Percentiles rank a stretch among this genome's conserved stretches.
phyloP scores from a whole-genome alignment of 2,888 invertebrate genomes.

The Trachelus iudaicus region DNA sequence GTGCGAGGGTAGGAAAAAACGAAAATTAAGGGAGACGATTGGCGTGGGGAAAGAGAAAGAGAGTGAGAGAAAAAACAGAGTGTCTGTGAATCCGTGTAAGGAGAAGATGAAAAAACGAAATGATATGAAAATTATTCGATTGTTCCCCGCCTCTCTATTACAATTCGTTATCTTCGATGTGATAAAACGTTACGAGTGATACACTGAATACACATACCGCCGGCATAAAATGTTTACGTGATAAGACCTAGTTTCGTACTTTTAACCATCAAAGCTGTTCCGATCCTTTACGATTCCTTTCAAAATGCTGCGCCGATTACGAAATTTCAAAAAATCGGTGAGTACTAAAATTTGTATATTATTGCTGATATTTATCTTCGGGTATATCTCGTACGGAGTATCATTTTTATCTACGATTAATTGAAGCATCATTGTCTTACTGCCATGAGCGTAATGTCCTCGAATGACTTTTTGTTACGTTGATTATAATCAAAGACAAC shows the following conservation, averaged over 20 bases:
- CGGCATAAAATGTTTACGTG: conserved; percentile 23
- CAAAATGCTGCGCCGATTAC: conserved; percentile 47
- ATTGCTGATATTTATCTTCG: not conserved
- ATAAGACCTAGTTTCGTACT: conserved; percentile 14
- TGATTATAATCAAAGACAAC: no score
- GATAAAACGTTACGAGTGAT: conserved; percentile 42
- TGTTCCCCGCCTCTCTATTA: conserved; percentile 6
- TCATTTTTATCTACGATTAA: not conserved
- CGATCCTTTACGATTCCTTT: conserved; percentile 15
- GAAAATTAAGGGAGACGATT: not conserved
- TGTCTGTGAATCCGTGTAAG: conserved; percentile 8
- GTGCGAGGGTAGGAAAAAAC: conserved; percentile 16
- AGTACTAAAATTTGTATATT: conserved; percentile 27
- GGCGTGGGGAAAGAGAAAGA: not conserved
- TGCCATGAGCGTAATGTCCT: not conserved
- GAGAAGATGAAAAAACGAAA: not conserved
- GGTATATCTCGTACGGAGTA: not conserved
- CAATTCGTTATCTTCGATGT: conserved; percentile 31
- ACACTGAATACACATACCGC: conserved; percentile 24
- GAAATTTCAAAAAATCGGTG: conserved; percentile 42
- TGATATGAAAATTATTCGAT: not conserved
- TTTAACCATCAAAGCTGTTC: conserved; percentile 1
- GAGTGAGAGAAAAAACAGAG: conserved; percentile 10
- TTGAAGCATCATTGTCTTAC: not conserved
- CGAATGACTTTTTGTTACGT: not conserved